Evolutionary conservation across 1,140 invertebrate species (phyloP).

Genomic region (Asbolus verrucosus): DNA sequence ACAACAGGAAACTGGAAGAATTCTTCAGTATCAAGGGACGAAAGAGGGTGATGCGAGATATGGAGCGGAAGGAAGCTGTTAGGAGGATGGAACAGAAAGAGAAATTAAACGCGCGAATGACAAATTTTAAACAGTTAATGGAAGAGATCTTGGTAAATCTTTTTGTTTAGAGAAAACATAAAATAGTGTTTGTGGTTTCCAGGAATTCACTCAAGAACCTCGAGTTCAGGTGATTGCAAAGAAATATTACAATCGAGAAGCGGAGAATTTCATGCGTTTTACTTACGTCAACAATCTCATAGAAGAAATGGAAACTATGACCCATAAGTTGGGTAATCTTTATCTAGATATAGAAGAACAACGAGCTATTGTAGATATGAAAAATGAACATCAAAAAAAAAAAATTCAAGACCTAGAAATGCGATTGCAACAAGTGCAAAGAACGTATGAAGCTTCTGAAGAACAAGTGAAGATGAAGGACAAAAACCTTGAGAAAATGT

Average conservation of each 20-base stretch:
- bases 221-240: constrained; percentile 82
- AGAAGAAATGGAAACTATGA: constrained; percentile 79
- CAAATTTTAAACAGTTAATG: not conserved
- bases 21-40: constrained; percentile 89
- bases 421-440: constrained; percentile 64
- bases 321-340: constrained; percentile 56
- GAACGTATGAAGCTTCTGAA: constrained; percentile 62
- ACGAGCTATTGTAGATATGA: constrained; percentile 65
- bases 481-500: constrained; percentile 53
- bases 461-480: too few species aligned
- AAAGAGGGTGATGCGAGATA: constrained; percentile 79
- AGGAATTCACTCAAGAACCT: constrained; percentile 75
- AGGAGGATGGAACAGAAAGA: constrained; percentile 76
- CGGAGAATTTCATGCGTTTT: constrained; percentile 93
- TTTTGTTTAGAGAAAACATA: not conserved
- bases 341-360: constrained; percentile 64
- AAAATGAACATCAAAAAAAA: constrained; percentile 67
- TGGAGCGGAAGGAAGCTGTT: constrained; percentile 78
- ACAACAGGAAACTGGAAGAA: constrained; percentile 85
- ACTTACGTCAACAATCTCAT: constrained; percentile 94
- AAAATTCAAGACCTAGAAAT: constrained; percentile 64
- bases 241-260: constrained; percentile 86
- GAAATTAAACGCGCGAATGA: constrained; percentile 81
- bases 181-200: too few species aligned
- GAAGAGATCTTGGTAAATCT: not conserved